Base-by-base conservation (phyloP, 2,888 invertebrate species). In the Palloptera scutellata region DNA sequence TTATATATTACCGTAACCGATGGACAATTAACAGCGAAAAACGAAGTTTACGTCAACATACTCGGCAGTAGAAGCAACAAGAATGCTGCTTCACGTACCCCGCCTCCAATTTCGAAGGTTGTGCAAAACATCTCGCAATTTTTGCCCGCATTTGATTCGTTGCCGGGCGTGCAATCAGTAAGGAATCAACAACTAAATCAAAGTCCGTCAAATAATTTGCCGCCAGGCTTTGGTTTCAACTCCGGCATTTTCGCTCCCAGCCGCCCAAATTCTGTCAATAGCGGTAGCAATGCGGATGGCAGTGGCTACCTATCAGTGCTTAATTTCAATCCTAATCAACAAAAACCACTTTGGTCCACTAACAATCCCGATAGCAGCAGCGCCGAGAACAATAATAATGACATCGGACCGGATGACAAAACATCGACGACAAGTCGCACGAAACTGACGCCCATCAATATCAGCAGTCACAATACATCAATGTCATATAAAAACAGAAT, bases 1-100 rank as follows among this genome's bases (percentile, higher is more conserved):
- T 85, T 92, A 17, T 91, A 90, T 83, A 89, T 92, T 62, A 91
- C 90, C 1, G 90, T 89, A 15, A 87, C 87, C 19, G 91, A 91
- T 81, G 91, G 91, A 6, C 86, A 87, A 69, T 84, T 90, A 58
- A 86, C 87, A 8, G 88, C 90, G 1, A 91, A 91, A 83, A 88
- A 87, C 59, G 91, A 91, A 83, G 90, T 91, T n/a, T 89, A 86
- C 79, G 90, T 89, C 12, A 88, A 88, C 74, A 89, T 92, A 72
- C 74, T 83, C 45, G 43, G 59, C 10, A 69, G 66, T 30, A 58
- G 69, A 42, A 61, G 45, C 43, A 74, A 75, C 54, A 74, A 74
- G 30, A 74, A 76, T 19, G 77, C 74, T 13, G 78, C 76, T n/a
- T 76, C 78, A 41, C 85, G 73, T 74, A 70, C 74, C 0, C 81